Evolutionary conservation across 2,113 vertebrate genomes (phyloP).

Genomic region (Syngnathoides biaculeatus): DNA sequence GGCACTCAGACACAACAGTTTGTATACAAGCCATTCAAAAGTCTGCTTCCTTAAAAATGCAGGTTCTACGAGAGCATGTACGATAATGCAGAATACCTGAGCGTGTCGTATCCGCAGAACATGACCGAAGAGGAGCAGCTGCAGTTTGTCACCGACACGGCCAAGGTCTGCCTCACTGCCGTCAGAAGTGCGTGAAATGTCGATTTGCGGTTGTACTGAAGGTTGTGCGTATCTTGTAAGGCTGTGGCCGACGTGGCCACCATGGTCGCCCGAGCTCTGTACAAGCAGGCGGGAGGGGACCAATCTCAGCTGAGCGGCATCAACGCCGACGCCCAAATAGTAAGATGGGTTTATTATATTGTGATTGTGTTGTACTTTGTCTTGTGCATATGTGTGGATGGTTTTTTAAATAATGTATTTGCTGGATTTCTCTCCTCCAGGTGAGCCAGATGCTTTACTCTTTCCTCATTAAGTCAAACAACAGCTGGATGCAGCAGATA

Average conservation of each 20-base stretch:
- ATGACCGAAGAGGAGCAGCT: constrained; percentile 82
- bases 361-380: neutral
- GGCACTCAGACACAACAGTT: too few species aligned
- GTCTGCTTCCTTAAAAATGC: constrained; percentile 6
- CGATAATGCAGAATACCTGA: constrained; percentile 80
- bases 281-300: constrained; percentile 80
- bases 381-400: neutral
- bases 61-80: constrained; percentile 92
- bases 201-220: neutral
- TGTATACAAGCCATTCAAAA: neutral
- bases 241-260: constrained; percentile 83
- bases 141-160: constrained; percentile 76
- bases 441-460: constrained; percentile 84
- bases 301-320: constrained; percentile 43
- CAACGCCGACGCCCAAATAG: constrained; percentile 76
- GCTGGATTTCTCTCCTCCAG: constrained; percentile 59
- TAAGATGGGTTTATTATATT: constrained; percentile 51
- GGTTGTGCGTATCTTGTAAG: constrained; percentile 54
- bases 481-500: constrained; percentile 87
- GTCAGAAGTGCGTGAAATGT: neutral
- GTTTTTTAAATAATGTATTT: neutral
- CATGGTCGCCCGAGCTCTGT: constrained; percentile 79
- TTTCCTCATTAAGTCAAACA: constrained; percentile 85
- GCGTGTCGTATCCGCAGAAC: constrained; percentile 72
- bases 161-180: constrained; percentile 69